A percentile compares a stretch with the other conserved stretches of the same genome.
These are phyloP conservation scores for Parotia lawesii DNA, from an alignment of 2,113 vertebrate genomes.

Conservation along the genomic window DNA sequence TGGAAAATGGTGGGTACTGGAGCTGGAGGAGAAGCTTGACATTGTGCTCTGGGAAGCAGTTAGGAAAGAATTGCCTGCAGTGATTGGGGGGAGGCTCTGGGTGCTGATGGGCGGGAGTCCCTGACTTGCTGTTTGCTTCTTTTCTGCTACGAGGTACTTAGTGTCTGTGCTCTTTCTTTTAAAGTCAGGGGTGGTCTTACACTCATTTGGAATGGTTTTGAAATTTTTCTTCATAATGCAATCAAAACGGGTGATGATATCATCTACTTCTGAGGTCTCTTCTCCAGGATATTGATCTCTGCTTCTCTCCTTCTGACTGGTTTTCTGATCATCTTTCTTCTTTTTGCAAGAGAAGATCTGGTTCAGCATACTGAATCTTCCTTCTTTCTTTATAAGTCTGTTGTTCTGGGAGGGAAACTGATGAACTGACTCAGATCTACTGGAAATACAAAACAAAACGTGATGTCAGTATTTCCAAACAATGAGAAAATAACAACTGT, in stretches of 20 bases:
- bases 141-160: constrained; percentile 69
- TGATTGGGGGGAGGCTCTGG: constrained; percentile 82
- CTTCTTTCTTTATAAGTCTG: constrained; percentile 76
- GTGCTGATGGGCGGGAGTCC: constrained; percentile 76
- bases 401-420: constrained; percentile 64
- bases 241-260: constrained; percentile 87
- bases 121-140: constrained; percentile 56
- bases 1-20: constrained; percentile 50
- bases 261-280: constrained; percentile 82
- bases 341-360: constrained; percentile 84
- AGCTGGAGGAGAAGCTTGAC: constrained; percentile 40
- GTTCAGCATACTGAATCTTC: constrained; percentile 77
- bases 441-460: constrained; percentile 19
- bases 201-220: constrained; percentile 60
- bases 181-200: constrained; percentile 26
- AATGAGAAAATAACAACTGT: background rate
- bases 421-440: constrained; percentile 66
- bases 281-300: constrained; percentile 53
- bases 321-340: constrained; percentile 73
- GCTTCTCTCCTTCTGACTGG: constrained; percentile 59
- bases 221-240: constrained; percentile 72
- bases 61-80: constrained; percentile 69
- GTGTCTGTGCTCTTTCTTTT: constrained; percentile 68
- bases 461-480: background rate
- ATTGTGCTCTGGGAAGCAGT: constrained; percentile 51